phyloP scores from a whole-genome alignment of 2,113 vertebrate genomes.

The Trematocara variabile region DNA sequence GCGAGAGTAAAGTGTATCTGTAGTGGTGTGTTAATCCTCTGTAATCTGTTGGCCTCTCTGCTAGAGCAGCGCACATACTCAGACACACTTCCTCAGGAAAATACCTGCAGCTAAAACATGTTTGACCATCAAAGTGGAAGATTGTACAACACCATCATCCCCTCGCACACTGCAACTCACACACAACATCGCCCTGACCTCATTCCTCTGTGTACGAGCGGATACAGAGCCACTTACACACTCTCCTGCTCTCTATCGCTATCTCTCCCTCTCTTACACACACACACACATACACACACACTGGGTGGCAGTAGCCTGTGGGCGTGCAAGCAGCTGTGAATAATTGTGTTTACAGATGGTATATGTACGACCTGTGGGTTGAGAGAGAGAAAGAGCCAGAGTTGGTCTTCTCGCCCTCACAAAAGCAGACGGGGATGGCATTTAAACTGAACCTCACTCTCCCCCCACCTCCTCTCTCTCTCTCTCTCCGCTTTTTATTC shows the following conservation, averaged over 20 bases:
- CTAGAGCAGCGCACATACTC: slow-evolving; percentile 1
- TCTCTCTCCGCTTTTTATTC: neutral
- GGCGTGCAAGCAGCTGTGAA: slow-evolving; percentile 58
- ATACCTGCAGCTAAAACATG: slow-evolving; percentile 52
- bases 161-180: slow-evolving; percentile 6
- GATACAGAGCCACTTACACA: slow-evolving; percentile 21
- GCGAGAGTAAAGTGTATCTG: slow-evolving; percentile 28
- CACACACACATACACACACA: neutral
- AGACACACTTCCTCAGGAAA: slow-evolving; percentile 18
- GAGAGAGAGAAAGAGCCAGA: neutral
- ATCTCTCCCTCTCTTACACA: neutral
- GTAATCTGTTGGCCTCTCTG: slow-evolving; percentile 52
- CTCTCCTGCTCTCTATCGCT: neutral
- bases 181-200: slow-evolving; percentile 36
- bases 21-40: slow-evolving; percentile 33
- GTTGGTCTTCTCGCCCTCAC: neutral
- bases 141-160: slow-evolving; percentile 18
- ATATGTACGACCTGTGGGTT: slow-evolving; percentile 49
- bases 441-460: neutral
- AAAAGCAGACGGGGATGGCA: slow-evolving; percentile 24
- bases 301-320: slow-evolving; percentile 30
- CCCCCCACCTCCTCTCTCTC: neutral
- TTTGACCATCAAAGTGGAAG: slow-evolving; percentile 56
- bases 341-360: slow-evolving; percentile 66
- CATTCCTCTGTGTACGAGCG: slow-evolving; percentile 23